Conservation (phyloP, 2,113 vertebrate species). For the Neotragus pygmaeus region DNA sequence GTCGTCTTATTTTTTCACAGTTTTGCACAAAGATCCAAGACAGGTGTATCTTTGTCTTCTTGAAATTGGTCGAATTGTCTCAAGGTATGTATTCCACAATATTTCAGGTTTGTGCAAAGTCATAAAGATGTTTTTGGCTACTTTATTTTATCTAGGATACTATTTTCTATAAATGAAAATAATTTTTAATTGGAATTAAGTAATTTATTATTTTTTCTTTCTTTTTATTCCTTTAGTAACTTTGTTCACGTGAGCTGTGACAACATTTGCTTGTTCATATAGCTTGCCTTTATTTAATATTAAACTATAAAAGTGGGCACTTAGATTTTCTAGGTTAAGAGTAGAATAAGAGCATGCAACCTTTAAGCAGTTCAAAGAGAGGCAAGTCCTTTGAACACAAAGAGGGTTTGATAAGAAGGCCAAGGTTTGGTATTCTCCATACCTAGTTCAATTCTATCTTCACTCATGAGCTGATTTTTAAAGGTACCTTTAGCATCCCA, state of each 20-base stretch:
- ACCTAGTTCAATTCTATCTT: background rate
- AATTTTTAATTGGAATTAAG: background rate
- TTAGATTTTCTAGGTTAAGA: background rate
- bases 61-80: conserved; percentile 94
- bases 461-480: background rate
- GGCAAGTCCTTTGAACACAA: background rate
- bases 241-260: background rate
- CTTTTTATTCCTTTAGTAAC: background rate
- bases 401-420: background rate
- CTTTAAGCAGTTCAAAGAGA: background rate
- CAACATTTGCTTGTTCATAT: background rate
- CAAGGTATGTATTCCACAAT: conserved; percentile 81
- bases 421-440: background rate
- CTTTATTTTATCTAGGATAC: background rate
- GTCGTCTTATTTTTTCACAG: conserved; percentile 74
- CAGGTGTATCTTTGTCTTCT: conserved; percentile 97
- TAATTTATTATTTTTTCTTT: background rate
- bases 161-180: background rate
- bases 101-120: conserved; percentile 14
- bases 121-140: background rate
- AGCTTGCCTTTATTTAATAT: background rate
- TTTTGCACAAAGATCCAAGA: conserved; percentile 95
- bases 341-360: background rate
- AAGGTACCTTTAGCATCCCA: background rate
- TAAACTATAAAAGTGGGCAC: background rate